phyloP scores from a whole-genome alignment of 2,797 vertebrate species.

The Danio tinwini region DNA sequence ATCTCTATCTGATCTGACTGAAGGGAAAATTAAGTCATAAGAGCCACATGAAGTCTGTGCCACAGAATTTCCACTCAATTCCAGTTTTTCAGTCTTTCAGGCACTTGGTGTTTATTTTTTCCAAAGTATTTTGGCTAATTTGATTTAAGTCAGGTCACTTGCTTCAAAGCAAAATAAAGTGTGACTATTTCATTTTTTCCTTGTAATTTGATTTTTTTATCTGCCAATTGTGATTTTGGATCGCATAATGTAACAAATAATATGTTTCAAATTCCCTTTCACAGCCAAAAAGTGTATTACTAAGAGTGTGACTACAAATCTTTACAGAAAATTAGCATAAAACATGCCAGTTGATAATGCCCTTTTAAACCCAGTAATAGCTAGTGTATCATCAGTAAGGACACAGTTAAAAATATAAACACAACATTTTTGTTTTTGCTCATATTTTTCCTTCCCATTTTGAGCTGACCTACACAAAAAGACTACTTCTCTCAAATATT shows the following conservation, averaged over 20 bases:
- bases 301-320: too few species aligned
- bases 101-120: background rate
- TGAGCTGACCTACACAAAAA: too few species aligned
- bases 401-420: too few species aligned
- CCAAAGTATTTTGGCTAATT: too few species aligned
- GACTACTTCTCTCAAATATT: too few species aligned
- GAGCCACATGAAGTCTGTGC: background rate
- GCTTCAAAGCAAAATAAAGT: background rate
- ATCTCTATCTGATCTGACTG: conserved; percentile 23
- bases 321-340: too few species aligned
- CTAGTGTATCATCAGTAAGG: background rate
- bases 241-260: background rate
- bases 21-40: conserved; percentile 25
- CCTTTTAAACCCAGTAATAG: background rate
- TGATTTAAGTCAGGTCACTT: background rate
- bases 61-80: background rate
- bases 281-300: too few species aligned
- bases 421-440: too few species aligned
- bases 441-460: too few species aligned
- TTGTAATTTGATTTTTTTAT: background rate
- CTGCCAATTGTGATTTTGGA: too few species aligned
- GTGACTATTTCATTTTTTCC: background rate
- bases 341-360: too few species aligned
- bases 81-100: conserved; percentile 8
- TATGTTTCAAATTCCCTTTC: too few species aligned